Conservation (phyloP, 1,140 invertebrate species). For the Galleria mellonella region DNA sequence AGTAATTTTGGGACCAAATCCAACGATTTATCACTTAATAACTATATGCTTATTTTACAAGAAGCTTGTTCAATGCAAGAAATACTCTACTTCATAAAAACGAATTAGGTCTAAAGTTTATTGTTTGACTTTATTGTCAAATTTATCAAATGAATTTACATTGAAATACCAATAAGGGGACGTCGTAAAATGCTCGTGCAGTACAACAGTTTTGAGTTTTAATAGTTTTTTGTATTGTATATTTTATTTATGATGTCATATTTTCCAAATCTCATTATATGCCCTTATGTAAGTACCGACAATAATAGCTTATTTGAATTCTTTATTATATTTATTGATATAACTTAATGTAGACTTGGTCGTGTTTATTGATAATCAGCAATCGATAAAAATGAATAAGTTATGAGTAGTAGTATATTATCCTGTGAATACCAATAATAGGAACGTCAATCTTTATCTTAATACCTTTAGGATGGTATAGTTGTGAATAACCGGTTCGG, state of each 20-base stretch:
- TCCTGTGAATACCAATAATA: constrained; percentile 3
- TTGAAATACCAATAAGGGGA: constrained; percentile 32
- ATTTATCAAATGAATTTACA: constrained; percentile 39
- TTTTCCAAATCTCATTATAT: constrained; percentile 22
- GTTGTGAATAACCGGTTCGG: constrained; percentile 4
- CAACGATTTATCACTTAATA: constrained; percentile 55
- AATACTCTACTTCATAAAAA: constrained; percentile 50
- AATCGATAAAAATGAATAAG: background rate
- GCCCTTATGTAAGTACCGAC: background rate
- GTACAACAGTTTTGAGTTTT: constrained; percentile 30
- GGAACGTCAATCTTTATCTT: constrained; percentile 19
- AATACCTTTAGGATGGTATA: constrained; percentile 14
- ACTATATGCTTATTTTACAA: constrained; percentile 38
- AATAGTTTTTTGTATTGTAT: constrained; percentile 32
- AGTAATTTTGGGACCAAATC: constrained; percentile 28
- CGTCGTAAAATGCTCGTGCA: constrained; percentile 33
- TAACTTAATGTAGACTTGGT: background rate
- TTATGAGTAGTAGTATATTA: background rate
- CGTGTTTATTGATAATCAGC: background rate
- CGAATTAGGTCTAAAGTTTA: constrained; percentile 49
- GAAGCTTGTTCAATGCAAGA: constrained; percentile 29
- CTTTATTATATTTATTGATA: background rate
- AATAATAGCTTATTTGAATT: constrained; percentile 2
- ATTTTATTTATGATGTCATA: constrained; percentile 33
- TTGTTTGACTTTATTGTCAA: constrained; percentile 49